Conservation (phyloP, 2,888 invertebrate genomes). For the Hylaea fasciaria region DNA sequence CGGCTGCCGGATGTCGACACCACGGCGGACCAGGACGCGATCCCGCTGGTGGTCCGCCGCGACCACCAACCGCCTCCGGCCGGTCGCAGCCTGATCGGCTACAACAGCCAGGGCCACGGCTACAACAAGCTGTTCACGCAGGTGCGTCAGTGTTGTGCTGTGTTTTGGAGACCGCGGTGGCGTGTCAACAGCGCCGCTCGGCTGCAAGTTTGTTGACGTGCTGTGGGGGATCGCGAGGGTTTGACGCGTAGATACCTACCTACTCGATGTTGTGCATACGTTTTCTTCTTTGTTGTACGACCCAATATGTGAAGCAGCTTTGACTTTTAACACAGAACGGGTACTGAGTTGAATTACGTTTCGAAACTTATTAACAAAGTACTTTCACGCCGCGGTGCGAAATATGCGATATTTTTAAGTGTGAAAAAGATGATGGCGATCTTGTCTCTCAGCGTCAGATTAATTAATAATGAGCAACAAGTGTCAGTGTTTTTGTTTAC, state of each 20-base stretch:
- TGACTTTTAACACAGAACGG: too few species aligned
- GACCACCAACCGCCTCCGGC: constrained; percentile 73
- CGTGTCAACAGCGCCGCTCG: constrained; percentile 14
- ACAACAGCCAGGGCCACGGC: constrained; percentile 90
- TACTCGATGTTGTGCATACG: too few species aligned
- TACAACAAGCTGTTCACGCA: constrained; percentile 94
- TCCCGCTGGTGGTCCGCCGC: constrained; percentile 81
- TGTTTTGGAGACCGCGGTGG: constrained; percentile 19
- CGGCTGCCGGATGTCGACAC: constrained; percentile 62
- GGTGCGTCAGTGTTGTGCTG: constrained; percentile 78
- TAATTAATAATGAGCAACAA: constrained; percentile 35
- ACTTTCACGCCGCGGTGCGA: too few species aligned
- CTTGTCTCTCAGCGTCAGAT: constrained; percentile 7
- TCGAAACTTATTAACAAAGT: too few species aligned
- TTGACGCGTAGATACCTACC: not conserved
- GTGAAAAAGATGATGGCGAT: not conserved
- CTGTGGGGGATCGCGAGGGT: not conserved
- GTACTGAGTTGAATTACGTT: too few species aligned
- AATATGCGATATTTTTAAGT: not conserved
- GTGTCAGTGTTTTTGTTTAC: constrained; percentile 27
- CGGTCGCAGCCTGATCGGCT: constrained; percentile 89
- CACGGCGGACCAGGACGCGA: constrained; percentile 82
- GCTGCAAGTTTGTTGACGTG: not conserved
- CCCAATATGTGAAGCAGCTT: too few species aligned
- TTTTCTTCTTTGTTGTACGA: too few species aligned